Percentiles rank a stretch among this genome's conserved stretches.
Evolutionary conservation across 2,797 vertebrate genomes (phyloP).

Genomic region (Enteromius mattozi): DNA sequence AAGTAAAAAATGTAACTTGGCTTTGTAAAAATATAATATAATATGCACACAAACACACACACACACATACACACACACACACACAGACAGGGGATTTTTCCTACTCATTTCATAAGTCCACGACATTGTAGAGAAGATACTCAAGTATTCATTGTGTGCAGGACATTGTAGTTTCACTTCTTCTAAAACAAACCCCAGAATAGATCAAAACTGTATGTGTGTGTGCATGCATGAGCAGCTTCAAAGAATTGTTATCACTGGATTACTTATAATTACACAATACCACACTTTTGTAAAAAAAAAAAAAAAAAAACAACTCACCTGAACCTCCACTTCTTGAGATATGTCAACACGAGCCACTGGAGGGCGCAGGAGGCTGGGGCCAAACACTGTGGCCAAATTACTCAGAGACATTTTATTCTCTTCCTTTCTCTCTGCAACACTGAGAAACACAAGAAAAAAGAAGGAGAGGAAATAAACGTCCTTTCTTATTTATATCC

Average conservation of each 20-base stretch:
- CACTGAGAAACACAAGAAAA: conserved; percentile 59
- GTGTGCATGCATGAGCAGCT: not conserved
- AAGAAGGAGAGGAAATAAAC: not conserved
- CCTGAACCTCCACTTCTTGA: conserved; percentile 80
- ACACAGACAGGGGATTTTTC: too few species aligned
- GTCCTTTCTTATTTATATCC: not conserved
- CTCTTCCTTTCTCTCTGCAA: conserved; percentile 69
- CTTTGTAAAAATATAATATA: too few species aligned
- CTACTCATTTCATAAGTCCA: not conserved
- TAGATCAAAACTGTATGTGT: not conserved
- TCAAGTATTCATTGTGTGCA: not conserved
- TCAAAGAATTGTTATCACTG: not conserved
- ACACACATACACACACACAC: too few species aligned
- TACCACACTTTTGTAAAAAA: not conserved
- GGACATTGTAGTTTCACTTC: conserved; percentile 7
- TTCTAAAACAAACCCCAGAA: not conserved
- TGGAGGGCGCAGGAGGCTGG: conserved; percentile 78
- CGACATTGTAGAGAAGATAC: not conserved
- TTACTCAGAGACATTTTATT: conserved; percentile 81
- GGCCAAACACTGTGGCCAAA: conserved; percentile 82
- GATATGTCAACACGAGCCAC: conserved; percentile 74
- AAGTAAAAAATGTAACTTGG: too few species aligned
- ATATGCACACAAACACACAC: too few species aligned
- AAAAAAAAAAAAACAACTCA: conserved; percentile 47
- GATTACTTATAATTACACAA: not conserved